Evolutionary conservation across 2,113 vertebrate species (phyloP), one percentile per base, ranked within the genome.

Genomic region (Mormoops blainvillei): DNA sequence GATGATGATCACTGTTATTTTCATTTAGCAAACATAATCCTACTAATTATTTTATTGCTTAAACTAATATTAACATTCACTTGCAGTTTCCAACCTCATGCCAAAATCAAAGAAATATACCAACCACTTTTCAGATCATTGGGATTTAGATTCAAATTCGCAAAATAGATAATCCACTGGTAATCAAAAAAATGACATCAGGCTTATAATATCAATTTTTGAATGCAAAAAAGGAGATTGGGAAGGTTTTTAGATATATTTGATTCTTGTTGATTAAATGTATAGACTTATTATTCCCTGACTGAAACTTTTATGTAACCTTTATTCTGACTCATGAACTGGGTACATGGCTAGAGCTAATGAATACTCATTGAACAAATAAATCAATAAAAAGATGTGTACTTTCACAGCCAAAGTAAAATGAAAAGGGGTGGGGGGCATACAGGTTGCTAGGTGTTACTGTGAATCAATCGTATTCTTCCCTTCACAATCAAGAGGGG

Each of bases 361-460:
- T 89, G 73, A 94, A 80, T 58, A 24, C 61, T 92, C 89, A 43
- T 87, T 92, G 50, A 92, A 92, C 83, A 96, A 89, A 28, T 95
- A 88, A 54, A 70, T 50, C 0, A 14, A 74, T 96, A 28, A 93
- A 89, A 92, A 38, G 11, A 89, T 71, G 28, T 78, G 28, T 84
- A 70, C 38, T 83, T 91, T 95, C 61, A 58, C 26, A 91, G 50
- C 67, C 24, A 50, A 91, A 84, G 33, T 95, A 93, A 97, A 97
- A 84, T 80, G 70, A 89, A 91, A 94, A 84, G 26, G 38, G 31
- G 9, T 15, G 7, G 24, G 52, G 16, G 2, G 5, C 65, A 6
- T 89, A 12, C 78, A 91, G 70, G 26, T 95, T 73, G 38, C 78
- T 86, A 63, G 33, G n/a, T 52, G 24, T 91, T 96, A 76, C 81